Conservation (phyloP, 2,888 invertebrate genomes). For the Eustalomyia histrio region DNA sequence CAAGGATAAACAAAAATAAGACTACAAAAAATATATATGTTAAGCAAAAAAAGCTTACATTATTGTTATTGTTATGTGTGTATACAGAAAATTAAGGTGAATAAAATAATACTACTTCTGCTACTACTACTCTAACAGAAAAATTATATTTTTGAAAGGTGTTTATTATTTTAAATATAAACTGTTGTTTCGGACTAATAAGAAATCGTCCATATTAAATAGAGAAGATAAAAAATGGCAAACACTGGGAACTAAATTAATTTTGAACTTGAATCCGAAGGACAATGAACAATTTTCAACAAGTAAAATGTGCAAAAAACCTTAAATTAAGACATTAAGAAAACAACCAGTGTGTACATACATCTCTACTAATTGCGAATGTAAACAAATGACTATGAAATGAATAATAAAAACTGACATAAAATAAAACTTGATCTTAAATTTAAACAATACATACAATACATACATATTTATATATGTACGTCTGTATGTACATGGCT, state of each 20-base stretch:
- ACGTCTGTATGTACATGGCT: no score
- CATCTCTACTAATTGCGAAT: slow-evolving; percentile 43
- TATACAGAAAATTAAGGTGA: slow-evolving; percentile 1
- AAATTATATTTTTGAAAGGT: no score
- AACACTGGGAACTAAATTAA: slow-evolving; percentile 44
- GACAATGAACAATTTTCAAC: slow-evolving; percentile 9
- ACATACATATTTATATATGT: no score
- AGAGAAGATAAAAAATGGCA: no score
- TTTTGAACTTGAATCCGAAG: slow-evolving; percentile 48
- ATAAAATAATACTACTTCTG: neutral
- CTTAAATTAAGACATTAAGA: no score
- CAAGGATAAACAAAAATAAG: slow-evolving; percentile 24
- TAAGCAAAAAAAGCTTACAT: neutral
- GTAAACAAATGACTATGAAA: slow-evolving; percentile 31
- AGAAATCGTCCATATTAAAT: no score
- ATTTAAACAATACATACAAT: neutral
- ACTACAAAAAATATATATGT: no score
- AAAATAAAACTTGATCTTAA: slow-evolving; percentile 4
- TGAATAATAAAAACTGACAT: slow-evolving; percentile 25
- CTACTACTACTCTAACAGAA: no score
- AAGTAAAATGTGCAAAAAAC: slow-evolving; percentile 13
- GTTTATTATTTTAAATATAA: no score
- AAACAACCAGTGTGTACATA: no score
- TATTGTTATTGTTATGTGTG: neutral
- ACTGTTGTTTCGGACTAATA: no score